Percentiles rank a stretch among this genome's conserved stretches.
Evolutionary conservation across 2,113 vertebrate genomes (phyloP).

Genomic region (Oncorhynchus kisutch): DNA sequence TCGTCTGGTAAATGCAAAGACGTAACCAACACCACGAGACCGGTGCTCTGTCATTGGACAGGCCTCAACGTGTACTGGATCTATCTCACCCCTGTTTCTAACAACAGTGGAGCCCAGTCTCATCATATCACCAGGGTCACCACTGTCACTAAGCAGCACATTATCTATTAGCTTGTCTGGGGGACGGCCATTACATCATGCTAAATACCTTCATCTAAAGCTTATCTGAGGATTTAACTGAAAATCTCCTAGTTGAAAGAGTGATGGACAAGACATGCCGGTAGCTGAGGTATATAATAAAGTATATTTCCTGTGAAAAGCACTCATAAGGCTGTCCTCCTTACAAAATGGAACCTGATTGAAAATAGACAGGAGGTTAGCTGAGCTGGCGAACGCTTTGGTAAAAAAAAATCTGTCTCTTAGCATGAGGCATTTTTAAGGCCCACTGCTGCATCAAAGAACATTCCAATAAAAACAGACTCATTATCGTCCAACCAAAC

Average conservation of each 20-base stretch:
- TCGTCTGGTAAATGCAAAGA: constrained; percentile 7
- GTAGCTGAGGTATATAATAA: neutral
- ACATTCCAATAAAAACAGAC: constrained; percentile 18
- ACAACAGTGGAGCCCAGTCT: neutral
- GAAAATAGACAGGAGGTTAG: neutral
- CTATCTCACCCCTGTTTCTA: constrained; percentile 1
- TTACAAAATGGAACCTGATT: neutral
- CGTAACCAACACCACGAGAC: neutral
- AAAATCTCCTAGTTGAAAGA: constrained; percentile 10
- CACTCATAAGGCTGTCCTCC: no score
- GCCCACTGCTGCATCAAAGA: constrained; percentile 24
- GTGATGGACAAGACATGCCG: constrained; percentile 1
- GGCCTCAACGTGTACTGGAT: neutral
- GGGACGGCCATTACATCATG: constrained; percentile 21
- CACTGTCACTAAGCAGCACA: neutral
- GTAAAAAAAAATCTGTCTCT: neutral
- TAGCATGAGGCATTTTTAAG: constrained; percentile 6
- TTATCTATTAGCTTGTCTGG: neutral
- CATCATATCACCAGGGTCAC: constrained; percentile 24
- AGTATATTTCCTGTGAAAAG: no score
- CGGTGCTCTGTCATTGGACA: neutral
- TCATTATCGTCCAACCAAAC: constrained; percentile 21
- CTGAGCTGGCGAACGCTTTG: constrained; percentile 7
- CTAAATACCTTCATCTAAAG: constrained; percentile 14
- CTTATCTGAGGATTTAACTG: constrained; percentile 17